Evolutionary conservation across 2,888 invertebrate species (phyloP), one percentile per base, ranked within the genome.

Genomic region (Sicus ferrugineus): DNA sequence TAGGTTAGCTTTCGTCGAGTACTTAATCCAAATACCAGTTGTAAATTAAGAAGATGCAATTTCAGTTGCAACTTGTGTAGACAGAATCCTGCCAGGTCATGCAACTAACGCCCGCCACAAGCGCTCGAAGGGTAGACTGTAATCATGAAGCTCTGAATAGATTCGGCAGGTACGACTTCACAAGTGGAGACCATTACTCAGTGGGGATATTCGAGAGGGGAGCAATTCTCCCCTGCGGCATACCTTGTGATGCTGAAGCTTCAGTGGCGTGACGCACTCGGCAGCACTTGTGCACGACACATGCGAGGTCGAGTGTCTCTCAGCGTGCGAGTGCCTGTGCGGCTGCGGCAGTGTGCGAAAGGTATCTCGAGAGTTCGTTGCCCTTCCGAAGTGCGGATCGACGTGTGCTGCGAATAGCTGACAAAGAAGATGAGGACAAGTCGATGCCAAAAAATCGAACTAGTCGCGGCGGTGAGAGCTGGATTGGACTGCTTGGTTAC

Each of bases 381-480:
- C 64, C 67, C 70, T 68, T 28, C 28, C 5, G 46, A 26, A 63
- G 34, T 65, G 66, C 23, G 59, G 61, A 2, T n/a, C n/a, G 52
- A 50, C 54, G 26, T 64, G 56, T 52, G 50, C 50, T 23, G 21
- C 16, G n/a, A n/a, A n/a, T 73, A 75, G 75, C 77, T 46, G 59
- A 64, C 48, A 64, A 65, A 59, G 77, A 77, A 73, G 74, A 70
- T 71, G 72, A 34, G 56, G 70, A 21, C 65, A 63, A 38, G 46
- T 56, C 19, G 59, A 71, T 28, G 62, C n/a, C 42, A 42, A 48
- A 28, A 19, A 54, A 65, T 28, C 42, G 58, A 65, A 59, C 31
- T 61, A 46, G 28, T 30, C 56, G 30, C 56, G n/a, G 38, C 54
- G 23, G 46, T 42, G 38, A 56, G 19, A 66, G 16, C 56, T 50